Conservation (phyloP, 2,797 vertebrate species). For the Ateles fusciceps region DNA sequence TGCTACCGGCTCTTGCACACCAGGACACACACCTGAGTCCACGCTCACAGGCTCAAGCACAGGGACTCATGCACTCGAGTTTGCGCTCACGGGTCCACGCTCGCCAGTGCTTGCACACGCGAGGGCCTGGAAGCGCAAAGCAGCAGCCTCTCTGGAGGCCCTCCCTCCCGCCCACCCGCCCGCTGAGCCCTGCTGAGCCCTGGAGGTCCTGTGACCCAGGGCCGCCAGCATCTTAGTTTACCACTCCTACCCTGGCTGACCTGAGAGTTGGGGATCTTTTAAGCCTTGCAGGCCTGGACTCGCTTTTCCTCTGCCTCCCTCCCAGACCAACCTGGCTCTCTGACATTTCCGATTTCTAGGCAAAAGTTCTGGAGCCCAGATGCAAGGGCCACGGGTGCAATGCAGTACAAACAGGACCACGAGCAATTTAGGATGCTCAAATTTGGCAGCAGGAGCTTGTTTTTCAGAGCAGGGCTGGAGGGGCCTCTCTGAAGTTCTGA, state of each 20-base stretch:
- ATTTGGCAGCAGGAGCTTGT: neutral
- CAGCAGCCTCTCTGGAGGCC: neutral
- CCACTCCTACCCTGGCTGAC: no score
- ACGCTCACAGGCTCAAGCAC: fast-evolving
- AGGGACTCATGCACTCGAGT: fast-evolving
- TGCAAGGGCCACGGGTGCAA: neutral
- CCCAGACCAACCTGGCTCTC: fast-evolving
- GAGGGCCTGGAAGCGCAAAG: neutral
- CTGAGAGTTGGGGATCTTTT: neutral
- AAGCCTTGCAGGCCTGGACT: neutral
- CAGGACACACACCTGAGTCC: neutral
- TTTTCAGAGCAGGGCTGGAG: neutral
- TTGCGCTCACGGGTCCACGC: fast-evolving
- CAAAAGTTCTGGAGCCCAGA: neutral
- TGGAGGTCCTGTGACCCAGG: neutral
- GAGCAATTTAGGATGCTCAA: neutral
- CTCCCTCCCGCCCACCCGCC: no score
- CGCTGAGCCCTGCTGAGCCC: neutral
- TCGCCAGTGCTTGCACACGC: fast-evolving
- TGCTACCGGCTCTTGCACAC: neutral
- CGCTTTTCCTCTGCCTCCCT: fast-evolving
- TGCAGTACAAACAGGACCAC: neutral
- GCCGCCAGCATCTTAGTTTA: fast-evolving
- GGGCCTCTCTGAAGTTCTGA: neutral
- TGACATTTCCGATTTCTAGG: neutral